Base-by-base conservation (phyloP, 2,888 invertebrate genomes). In the Pseudolycoriella hygida region DNA sequence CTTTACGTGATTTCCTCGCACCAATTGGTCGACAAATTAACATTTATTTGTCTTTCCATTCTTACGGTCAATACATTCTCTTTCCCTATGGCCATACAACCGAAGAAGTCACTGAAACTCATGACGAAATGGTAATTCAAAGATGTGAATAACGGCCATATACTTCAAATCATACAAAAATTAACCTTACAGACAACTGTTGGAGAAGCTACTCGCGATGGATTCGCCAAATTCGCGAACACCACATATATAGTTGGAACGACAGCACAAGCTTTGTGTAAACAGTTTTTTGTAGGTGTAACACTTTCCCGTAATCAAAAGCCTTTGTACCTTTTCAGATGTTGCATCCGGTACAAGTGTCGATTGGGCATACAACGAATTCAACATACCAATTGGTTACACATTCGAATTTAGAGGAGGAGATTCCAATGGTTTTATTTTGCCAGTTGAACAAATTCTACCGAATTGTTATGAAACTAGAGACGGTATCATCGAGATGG, bases 311-410 rank as follows among this genome's bases (percentile, higher is more conserved):
- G 11, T 34, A n/a, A n/a, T n/a, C n/a, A n/a, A n/a, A n/a, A n/a
- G n/a, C n/a, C n/a, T n/a, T n/a, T n/a, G n/a, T n/a, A 40, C 4
- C 6, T 39, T 17, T 39, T 39, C 14, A 80, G 80, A 78, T 58
- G 66, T 71, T 1, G 75, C 79, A 1, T 74, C 76, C 6, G 85
- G 85, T 1, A 67, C 71, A 2, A 72, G 77, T 17, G 68, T 74
- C 50, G 89, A 90, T 57, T 89, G 83, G 80, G 81, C 74, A 0
- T 80, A 84, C 54, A 77, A 73, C 6, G 69, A 64, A 0, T 73
- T 71, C 43, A 73, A 75, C 38, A 72, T 76, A 1, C 77, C 77
- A 2, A 67, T 84, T 14, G 69, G 75, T 0, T 82, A 76, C 50
- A 77, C 79, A 0, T 77, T 77, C 50, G 79, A 81, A 56, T 67